Percentiles rank a stretch among this genome's conserved stretches.
These are phyloP conservation scores for Tupaia tana DNA, from an alignment of 2,113 vertebrate genomes.

Conservation along the genomic window DNA sequence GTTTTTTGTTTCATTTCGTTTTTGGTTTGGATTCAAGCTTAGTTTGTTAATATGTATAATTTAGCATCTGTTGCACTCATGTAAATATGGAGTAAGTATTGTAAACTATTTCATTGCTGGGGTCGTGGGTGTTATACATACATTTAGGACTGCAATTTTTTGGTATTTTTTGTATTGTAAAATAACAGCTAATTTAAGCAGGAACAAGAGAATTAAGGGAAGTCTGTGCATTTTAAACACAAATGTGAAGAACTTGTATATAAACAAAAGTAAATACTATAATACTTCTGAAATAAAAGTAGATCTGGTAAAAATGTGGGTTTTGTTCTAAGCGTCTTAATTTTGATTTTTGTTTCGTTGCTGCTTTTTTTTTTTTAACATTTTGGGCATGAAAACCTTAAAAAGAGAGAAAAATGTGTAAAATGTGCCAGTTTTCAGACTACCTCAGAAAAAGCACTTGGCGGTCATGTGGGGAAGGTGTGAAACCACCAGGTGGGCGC, in stretches of 20 bases:
- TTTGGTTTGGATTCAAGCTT: conserved; percentile 85
- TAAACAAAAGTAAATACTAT: conserved; percentile 92
- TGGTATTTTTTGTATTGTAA: conserved; percentile 96
- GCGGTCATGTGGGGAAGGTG: background rate
- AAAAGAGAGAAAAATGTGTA: background rate
- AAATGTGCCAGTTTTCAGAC: background rate
- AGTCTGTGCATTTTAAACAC: conserved; percentile 90
- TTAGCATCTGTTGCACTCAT: conserved; percentile 92
- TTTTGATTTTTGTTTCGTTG: background rate
- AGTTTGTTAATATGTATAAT: conserved; percentile 98
- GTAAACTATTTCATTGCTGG: conserved; percentile 94
- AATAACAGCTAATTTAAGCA: conserved; percentile 91
- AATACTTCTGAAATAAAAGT: conserved; percentile 94
- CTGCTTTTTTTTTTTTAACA: conserved; percentile 1
- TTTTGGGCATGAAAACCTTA: background rate
- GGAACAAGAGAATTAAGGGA: conserved; percentile 86
- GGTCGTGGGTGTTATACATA: conserved; percentile 87
- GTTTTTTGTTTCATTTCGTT: conserved; percentile 66
- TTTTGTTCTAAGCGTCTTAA: background rate
- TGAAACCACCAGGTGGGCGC: background rate
- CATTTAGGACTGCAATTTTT: conserved; percentile 90
- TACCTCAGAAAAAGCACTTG: background rate
- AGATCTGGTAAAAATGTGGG: conserved; percentile 84
- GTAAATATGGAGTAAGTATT: conserved; percentile 96
- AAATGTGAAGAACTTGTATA: conserved; percentile 95